Conservation (phyloP, 2,113 vertebrate species). For the Cavia porcellus region DNA sequence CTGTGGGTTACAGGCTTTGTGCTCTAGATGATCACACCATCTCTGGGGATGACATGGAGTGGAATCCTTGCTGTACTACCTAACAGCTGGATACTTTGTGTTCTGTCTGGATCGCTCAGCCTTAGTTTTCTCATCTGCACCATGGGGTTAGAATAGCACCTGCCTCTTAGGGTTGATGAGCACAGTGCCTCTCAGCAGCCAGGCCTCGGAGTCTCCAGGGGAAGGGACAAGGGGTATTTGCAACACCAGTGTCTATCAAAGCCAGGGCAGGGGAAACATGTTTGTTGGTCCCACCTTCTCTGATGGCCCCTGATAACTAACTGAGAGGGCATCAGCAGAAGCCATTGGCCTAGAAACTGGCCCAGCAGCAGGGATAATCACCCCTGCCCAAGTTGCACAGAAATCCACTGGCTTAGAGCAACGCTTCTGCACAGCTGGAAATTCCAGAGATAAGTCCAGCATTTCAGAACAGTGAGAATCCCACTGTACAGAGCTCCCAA, state of each 20-base stretch:
- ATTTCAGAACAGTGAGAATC: accelerated
- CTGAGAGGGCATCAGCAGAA: background rate
- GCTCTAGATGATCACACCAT: background rate
- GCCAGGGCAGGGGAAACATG: background rate
- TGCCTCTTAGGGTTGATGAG: background rate
- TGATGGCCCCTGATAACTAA: background rate
- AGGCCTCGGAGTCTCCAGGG: background rate
- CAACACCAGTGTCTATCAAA: background rate
- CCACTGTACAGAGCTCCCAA: accelerated
- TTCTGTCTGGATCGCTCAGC: background rate
- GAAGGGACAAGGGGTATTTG: accelerated
- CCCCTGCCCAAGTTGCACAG: background rate
- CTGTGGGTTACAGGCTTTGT: background rate
- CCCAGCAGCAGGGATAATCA: background rate
- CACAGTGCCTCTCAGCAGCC: background rate
- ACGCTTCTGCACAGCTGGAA: background rate
- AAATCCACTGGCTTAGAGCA: background rate
- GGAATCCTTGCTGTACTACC: background rate
- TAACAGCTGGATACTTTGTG: background rate
- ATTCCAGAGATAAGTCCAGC: background rate
- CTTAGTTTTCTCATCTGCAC: background rate
- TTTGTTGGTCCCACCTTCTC: background rate
- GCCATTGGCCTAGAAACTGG: background rate
- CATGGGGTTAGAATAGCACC: background rate
- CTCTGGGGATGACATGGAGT: background rate